Conservation (phyloP, 2,113 vertebrate genomes). For the Grallaria varia region DNA sequence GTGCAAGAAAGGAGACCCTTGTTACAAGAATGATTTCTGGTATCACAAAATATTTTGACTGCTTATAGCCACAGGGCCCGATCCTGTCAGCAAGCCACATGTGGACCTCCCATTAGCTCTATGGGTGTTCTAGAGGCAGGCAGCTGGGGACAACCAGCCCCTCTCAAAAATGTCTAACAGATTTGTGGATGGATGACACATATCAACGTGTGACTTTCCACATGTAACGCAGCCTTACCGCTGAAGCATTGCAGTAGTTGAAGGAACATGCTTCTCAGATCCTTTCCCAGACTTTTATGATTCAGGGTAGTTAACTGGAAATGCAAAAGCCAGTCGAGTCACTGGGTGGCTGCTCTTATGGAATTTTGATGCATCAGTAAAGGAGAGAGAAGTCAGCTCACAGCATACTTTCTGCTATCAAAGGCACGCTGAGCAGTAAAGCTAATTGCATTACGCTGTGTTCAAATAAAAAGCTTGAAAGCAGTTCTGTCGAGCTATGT, state of each 20-base stretch:
- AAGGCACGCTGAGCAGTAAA: conserved; percentile 13
- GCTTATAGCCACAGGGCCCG: neutral
- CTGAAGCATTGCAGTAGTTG: neutral
- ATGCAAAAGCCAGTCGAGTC: neutral
- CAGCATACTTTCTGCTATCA: conserved; percentile 20
- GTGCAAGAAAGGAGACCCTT: neutral
- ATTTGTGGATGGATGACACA: neutral
- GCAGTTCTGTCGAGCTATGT: neutral
- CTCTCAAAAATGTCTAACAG: neutral
- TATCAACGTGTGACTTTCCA: neutral
- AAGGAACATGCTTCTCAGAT: neutral
- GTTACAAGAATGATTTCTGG: neutral
- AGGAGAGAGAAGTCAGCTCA: neutral
- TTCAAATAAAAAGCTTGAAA: conserved; percentile 29
- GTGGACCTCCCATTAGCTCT: neutral
- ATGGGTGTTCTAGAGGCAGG: neutral
- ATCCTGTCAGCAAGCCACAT: neutral
- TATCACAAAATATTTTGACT: neutral
- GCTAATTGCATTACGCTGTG: neutral
- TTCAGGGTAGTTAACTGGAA: conserved; percentile 33
- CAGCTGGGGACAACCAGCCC: neutral
- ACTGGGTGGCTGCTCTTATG: conserved; percentile 25
- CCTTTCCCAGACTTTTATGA: conserved; percentile 41
- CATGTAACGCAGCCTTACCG: neutral
- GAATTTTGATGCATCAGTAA: conserved; percentile 46